phyloP scores from a whole-genome alignment of 2,888 invertebrate genomes.

The Platycnemis pennipes region DNA sequence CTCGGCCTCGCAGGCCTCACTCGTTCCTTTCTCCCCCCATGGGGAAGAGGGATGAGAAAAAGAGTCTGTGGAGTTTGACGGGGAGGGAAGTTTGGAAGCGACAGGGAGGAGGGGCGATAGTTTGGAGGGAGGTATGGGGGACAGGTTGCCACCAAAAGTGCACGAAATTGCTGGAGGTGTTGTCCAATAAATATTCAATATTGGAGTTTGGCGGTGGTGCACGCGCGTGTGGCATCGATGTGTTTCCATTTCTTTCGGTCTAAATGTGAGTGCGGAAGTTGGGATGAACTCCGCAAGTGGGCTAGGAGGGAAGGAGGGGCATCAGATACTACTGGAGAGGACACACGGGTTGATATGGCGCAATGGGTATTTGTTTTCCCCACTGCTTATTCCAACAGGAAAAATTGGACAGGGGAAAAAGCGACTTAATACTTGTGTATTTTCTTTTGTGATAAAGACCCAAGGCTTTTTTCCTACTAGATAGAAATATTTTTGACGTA shows the following conservation, averaged over 20 bases:
- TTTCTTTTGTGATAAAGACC: not conserved
- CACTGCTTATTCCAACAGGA: not conserved
- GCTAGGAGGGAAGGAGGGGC: not conserved
- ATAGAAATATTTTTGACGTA: not conserved
- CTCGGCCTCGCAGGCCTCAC: not conserved
- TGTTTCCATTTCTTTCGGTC: not conserved
- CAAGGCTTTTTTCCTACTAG: not conserved
- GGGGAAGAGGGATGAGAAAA: not conserved
- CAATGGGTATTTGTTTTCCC: not conserved
- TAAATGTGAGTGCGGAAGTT: not conserved
- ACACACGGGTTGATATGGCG: not conserved
- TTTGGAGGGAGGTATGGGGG: not conserved
- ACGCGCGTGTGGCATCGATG: not conserved
- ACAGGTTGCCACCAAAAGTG: constrained; percentile 29
- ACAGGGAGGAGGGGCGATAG: not conserved
- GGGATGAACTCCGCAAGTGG: not conserved
- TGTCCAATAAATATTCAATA: constrained; percentile 51
- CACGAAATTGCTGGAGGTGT: constrained; percentile 16
- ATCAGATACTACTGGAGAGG: not conserved
- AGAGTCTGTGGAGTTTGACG: not conserved
- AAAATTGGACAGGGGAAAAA: not conserved
- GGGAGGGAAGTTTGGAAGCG: not conserved
- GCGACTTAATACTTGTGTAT: not conserved
- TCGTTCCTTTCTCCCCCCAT: not conserved
- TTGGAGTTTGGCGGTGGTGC: not conserved